A percentile compares a stretch with the other conserved stretches of the same genome.
phyloP scores from a whole-genome alignment of 2,113 vertebrate species.

The Prietella phreatophila region DNA sequence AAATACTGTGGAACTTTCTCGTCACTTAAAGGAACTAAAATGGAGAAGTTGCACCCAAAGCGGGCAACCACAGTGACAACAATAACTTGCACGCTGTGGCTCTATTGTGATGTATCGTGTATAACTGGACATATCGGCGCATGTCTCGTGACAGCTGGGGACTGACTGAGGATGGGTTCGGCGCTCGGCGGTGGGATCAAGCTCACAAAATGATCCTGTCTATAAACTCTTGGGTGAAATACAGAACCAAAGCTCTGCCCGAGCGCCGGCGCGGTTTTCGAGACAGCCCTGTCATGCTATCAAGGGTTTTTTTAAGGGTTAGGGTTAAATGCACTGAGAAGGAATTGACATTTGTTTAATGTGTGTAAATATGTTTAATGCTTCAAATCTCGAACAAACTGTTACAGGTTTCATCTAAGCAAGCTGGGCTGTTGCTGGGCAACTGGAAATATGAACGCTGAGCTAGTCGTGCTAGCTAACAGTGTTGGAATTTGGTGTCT shows the following conservation, averaged over 20 bases:
- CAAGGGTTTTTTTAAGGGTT: too few relatives aligned
- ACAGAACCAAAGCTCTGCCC: neutral
- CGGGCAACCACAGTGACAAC: neutral
- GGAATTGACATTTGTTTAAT: neutral
- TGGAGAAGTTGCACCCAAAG: neutral
- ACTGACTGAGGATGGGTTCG: neutral
- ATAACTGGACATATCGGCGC: neutral
- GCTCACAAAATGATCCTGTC: neutral
- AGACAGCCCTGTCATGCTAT: neutral
- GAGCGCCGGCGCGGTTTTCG: neutral
- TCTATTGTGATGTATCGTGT: neutral
- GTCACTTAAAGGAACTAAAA: conserved; percentile 40
- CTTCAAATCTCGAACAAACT: neutral
- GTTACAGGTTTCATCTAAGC: neutral
- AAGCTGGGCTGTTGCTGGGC: neutral
- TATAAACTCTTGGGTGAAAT: neutral
- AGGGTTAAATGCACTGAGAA: neutral
- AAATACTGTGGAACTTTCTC: neutral
- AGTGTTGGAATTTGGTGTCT: too few relatives aligned
- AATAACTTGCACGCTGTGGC: neutral
- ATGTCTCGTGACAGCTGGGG: neutral
- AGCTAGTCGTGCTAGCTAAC: neutral
- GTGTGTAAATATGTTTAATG: neutral
- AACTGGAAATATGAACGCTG: neutral
- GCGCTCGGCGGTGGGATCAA: neutral